These are phyloP conservation scores for Vicugna pacos DNA, from an alignment of 2,113 vertebrate species.

Conservation along the genomic window DNA sequence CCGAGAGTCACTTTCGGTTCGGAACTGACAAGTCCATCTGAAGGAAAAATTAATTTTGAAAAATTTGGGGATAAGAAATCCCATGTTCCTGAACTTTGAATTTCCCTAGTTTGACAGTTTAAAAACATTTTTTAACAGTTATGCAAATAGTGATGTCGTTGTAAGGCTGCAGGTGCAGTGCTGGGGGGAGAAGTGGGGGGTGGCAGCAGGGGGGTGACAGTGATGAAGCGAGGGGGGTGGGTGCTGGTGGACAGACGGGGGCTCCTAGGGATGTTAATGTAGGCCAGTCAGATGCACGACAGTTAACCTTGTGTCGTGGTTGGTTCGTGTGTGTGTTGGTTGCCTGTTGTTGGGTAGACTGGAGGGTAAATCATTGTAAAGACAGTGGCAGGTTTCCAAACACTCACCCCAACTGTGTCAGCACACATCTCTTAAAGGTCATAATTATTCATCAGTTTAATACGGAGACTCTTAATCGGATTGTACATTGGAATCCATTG, in stretches of 20 bases:
- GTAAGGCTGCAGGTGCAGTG: background rate
- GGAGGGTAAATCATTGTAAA: background rate
- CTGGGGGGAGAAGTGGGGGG: background rate
- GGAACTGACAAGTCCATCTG: background rate
- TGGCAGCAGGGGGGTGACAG: background rate
- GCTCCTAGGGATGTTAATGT: too few relatives aligned
- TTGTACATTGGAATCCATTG: background rate
- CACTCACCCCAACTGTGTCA: background rate
- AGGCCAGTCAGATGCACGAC: too few relatives aligned
- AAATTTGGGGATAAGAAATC: background rate
- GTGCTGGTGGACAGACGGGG: too few relatives aligned
- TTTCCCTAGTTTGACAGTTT: background rate
- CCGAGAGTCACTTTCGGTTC: background rate
- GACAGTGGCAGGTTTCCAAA: background rate
- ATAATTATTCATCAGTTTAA: background rate
- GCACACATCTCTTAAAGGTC: background rate
- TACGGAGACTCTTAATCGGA: background rate
- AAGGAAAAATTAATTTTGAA: constrained; percentile 44
- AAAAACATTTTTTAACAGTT: background rate
- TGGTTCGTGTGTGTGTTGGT: background rate
- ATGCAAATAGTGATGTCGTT: background rate
- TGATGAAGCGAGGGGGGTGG: too few relatives aligned
- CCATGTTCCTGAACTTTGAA: background rate
- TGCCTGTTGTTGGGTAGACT: background rate
- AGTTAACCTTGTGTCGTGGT: background rate